A percentile compares a stretch with the other conserved stretches of the same genome.
phyloP scores from a whole-genome alignment of 30 jellyfish, hydroid and myxozoan genomes.

The Catostylus mosaicus region DNA sequence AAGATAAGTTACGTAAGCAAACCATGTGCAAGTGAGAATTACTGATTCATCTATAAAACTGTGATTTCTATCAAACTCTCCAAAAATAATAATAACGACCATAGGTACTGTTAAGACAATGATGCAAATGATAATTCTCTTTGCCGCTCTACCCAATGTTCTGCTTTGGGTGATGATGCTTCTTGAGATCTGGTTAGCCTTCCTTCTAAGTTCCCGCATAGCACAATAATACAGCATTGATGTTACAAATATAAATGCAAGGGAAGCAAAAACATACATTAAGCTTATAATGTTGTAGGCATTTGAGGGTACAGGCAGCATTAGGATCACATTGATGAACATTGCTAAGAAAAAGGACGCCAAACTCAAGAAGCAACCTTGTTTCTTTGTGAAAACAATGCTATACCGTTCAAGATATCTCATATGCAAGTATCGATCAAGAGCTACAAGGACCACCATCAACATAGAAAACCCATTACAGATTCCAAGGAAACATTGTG shows the following conservation, averaged over 20 bases:
- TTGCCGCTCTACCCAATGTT: neutral
- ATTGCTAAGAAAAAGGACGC: neutral
- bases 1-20: neutral
- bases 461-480: neutral
- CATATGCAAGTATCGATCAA: conserved; percentile 2
- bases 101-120: neutral
- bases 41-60: neutral
- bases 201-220: neutral
- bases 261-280: neutral
- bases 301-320: neutral
- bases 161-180: neutral
- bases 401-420: neutral
- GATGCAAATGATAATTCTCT: neutral
- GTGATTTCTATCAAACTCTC: neutral
- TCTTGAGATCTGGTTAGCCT: neutral
- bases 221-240: neutral
- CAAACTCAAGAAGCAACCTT: neutral
- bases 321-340: neutral
- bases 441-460: neutral
- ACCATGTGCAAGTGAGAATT: neutral
- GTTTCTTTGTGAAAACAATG: neutral
- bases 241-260: neutral
- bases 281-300: neutral
- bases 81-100: neutral
- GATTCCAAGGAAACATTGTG: neutral